Conservation (phyloP, 2,113 vertebrate genomes). For the Rostratula benghalensis region DNA sequence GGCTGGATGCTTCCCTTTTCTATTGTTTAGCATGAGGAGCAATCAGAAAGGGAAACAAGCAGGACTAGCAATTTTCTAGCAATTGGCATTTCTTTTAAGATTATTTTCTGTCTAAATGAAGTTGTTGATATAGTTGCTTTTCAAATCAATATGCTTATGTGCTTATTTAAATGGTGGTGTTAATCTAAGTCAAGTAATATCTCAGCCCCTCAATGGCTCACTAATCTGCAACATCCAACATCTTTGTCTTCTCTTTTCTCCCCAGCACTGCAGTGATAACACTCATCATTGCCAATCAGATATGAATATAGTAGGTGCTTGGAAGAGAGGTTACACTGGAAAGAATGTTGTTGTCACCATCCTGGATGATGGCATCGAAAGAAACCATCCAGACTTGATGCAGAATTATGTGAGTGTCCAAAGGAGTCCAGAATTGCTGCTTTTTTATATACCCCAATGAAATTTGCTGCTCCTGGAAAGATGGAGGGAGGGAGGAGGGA, state of each 20-base stretch:
- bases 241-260: constrained; percentile 25
- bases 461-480: not conserved
- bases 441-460: not conserved
- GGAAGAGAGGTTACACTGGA: constrained; percentile 97
- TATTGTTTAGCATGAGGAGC: not conserved
- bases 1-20: not conserved
- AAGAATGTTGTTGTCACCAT: constrained; percentile 98
- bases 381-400: constrained; percentile 94
- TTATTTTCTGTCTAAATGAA: not conserved
- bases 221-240: not conserved
- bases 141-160: not conserved
- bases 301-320: constrained; percentile 99
- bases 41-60: not conserved
- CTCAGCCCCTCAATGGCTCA: not conserved
- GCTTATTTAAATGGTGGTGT: not conserved
- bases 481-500: not conserved
- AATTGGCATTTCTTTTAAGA: not conserved
- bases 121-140: not conserved
- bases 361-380: constrained; percentile 95
- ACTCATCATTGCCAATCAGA: constrained; percentile 96
- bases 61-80: not conserved
- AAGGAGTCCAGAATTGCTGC: not conserved
- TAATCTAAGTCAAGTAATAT: not conserved
- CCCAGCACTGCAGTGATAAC: constrained; percentile 94
- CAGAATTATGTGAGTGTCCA: constrained; percentile 94